A percentile compares a stretch with the other conserved stretches of the same genome.
phyloP scores from a whole-genome alignment of 2,113 vertebrate species.

The Seriola quinqueradiata region DNA sequence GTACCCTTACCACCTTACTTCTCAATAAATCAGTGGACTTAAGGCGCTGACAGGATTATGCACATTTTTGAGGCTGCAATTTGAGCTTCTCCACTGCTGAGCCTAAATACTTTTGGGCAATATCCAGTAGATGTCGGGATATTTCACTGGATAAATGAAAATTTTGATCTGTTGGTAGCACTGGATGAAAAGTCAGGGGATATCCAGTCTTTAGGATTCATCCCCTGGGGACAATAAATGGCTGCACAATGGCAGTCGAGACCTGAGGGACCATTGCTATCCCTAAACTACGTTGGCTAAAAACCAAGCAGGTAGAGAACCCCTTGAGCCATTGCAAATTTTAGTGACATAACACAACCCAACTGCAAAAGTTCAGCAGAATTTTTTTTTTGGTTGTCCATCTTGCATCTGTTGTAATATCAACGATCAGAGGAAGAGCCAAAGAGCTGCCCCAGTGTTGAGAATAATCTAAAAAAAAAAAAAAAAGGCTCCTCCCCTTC shows the following conservation, averaged over 20 bases:
- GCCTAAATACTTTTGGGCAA: conserved; percentile 23
- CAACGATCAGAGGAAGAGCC: not conserved
- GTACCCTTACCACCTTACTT: conserved; percentile 23
- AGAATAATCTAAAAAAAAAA: conserved; percentile 8
- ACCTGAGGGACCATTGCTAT: not conserved
- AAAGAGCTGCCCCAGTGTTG: not conserved
- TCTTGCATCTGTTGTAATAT: not conserved
- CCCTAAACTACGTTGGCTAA: not conserved
- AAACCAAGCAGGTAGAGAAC: not conserved
- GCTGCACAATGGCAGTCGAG: not conserved
- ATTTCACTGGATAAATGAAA: not conserved
- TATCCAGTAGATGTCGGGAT: not conserved
- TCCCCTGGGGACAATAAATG: not conserved
- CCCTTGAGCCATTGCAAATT: not conserved
- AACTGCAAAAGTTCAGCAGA: not conserved
- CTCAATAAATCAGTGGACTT: conserved; percentile 16
- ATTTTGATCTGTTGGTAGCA: not conserved
- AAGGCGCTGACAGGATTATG: conserved; percentile 50
- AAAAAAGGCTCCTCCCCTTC: conserved; percentile 47
- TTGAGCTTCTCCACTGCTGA: conserved; percentile 17
- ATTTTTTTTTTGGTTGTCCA: too few relatives aligned
- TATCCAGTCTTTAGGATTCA: not conserved
- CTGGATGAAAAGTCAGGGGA: not conserved
- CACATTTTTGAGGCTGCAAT: conserved; percentile 27
- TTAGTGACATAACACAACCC: not conserved